phyloP scores from a whole-genome alignment of 2,113 vertebrate genomes.

The Cyanocitta stelleri region DNA sequence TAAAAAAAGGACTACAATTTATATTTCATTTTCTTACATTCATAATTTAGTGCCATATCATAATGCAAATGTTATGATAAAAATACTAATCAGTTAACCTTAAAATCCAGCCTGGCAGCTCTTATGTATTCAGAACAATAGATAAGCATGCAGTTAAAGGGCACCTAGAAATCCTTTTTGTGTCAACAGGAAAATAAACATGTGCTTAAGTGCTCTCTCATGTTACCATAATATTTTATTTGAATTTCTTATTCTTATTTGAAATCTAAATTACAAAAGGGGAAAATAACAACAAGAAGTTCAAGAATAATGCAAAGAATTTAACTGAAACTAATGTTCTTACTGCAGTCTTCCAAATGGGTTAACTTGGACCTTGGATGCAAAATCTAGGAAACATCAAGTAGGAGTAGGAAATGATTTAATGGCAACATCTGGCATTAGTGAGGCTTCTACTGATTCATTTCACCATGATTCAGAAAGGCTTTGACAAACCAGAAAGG shows the following conservation, averaged over 20 bases:
- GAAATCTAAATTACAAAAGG: not conserved
- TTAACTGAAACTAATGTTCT: not conserved
- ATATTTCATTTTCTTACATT: not conserved
- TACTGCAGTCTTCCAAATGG: not conserved
- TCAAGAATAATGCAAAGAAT: not conserved
- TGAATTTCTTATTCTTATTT: not conserved
- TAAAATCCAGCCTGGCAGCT: not conserved
- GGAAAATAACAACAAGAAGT: not conserved
- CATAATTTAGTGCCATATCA: not conserved
- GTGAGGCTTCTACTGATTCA: slow-evolving; percentile 10
- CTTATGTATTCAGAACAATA: not conserved
- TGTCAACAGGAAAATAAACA: not conserved
- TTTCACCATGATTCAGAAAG: slow-evolving; percentile 34
- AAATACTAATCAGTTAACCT: not conserved
- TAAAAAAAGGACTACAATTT: not conserved
- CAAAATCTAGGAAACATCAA: slow-evolving; percentile 7
- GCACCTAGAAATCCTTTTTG: not conserved
- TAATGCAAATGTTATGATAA: not conserved
- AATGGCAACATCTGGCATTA: slow-evolving; percentile 37
- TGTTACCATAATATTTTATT: not conserved
- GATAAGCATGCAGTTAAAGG: not conserved
- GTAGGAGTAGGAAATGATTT: slow-evolving; percentile 34
- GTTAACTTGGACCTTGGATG: not conserved
- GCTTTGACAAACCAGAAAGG: not conserved
- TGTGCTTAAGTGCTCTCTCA: not conserved